Percentiles rank a stretch among this genome's conserved stretches.
Conservation (phyloP, 1,140 invertebrate species). For the Saxidomus purpurata region DNA sequence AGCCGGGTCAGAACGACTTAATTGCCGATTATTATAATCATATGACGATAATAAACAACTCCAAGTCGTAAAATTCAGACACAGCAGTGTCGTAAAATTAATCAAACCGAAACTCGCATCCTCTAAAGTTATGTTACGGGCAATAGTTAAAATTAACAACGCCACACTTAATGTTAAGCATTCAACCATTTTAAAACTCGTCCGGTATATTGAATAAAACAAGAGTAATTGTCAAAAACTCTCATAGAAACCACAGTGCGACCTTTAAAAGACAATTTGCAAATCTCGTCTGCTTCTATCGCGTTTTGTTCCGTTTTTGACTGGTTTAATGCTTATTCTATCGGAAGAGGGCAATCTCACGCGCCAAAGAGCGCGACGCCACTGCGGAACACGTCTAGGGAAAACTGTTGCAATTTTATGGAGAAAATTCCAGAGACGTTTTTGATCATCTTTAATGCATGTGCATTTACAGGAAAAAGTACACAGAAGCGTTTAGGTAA, state of each 20-base stretch:
- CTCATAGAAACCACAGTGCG: background rate
- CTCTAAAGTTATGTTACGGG: background rate
- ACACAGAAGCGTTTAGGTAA: too few relatives aligned
- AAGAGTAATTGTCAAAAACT: background rate
- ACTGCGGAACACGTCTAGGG: background rate
- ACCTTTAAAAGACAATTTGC: background rate
- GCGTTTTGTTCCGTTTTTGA: background rate
- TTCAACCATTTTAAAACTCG: slow-evolving; percentile 4
- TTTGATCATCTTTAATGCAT: too few relatives aligned
- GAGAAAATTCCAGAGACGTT: background rate
- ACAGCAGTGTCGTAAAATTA: slow-evolving; percentile 23
- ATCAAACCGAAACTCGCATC: slow-evolving; percentile 32
- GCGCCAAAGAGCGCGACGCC: slow-evolving; percentile 9
- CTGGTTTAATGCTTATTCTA: background rate
- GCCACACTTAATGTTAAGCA: background rate
- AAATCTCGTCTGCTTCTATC: background rate
- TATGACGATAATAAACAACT: slow-evolving; percentile 6
- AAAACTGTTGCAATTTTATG: background rate
- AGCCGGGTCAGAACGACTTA: background rate
- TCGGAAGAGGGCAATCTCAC: background rate
- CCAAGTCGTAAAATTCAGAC: background rate
- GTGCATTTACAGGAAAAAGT: too few relatives aligned
- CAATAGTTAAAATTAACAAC: slow-evolving; percentile 6
- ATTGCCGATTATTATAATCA: slow-evolving; percentile 28
- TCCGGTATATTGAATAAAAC: slow-evolving; percentile 14